Percentiles rank a stretch among this genome's conserved stretches.
Conservation (phyloP, 2,888 invertebrate species). For the Drepana falcataria region DNA sequence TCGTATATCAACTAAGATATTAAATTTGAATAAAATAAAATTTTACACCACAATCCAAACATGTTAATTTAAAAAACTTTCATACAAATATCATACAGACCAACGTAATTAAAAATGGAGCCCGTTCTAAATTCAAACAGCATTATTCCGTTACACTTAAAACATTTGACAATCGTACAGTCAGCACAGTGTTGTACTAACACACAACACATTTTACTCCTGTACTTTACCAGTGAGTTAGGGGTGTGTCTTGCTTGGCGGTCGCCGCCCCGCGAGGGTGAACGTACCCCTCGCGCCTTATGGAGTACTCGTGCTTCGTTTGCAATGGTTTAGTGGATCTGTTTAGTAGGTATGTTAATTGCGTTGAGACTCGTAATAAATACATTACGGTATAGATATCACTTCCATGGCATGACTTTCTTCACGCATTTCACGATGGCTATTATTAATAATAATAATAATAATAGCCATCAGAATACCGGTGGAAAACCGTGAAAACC, state of each 20-base stretch:
- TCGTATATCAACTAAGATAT: too few species aligned
- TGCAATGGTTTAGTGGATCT: conserved; percentile 7
- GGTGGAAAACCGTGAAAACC: too few species aligned
- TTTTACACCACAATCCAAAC: too few species aligned
- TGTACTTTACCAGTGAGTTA: conserved; percentile 41
- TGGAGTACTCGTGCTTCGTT: conserved; percentile 43
- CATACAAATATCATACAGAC: too few species aligned
- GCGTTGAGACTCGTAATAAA: background rate
- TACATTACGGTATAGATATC: background rate
- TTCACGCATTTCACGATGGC: background rate
- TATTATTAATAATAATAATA: too few species aligned
- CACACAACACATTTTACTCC: conserved; percentile 21
- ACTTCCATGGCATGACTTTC: background rate
- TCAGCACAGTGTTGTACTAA: background rate
- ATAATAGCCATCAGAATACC: too few species aligned
- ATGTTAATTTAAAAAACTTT: too few species aligned
- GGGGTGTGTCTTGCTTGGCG: conserved; percentile 68
- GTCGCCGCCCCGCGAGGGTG: conserved; percentile 51
- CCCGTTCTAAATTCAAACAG: too few species aligned
- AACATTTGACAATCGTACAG: background rate
- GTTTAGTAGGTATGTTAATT: background rate
- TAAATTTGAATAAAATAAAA: too few species aligned
- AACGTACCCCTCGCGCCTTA: conserved; percentile 43
- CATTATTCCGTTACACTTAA: background rate
- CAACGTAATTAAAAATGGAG: too few species aligned